A percentile compares a stretch with the other conserved stretches of the same genome.
These are phyloP conservation scores for Bombus superbus DNA, from an alignment of 1,140 invertebrate genomes.

Conservation along the genomic window DNA sequence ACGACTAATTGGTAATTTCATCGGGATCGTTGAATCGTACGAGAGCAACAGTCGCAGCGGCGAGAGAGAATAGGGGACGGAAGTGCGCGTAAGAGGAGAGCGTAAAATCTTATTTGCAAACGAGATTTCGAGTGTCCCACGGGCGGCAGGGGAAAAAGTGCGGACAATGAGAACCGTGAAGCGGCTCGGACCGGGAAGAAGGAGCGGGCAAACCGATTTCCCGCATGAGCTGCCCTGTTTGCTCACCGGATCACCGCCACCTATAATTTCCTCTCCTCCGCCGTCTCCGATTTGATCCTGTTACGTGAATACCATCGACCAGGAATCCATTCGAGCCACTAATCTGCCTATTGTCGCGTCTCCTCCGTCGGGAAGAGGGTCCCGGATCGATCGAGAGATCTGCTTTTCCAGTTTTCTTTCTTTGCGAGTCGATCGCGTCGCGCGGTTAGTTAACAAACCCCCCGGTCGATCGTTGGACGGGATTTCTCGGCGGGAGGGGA, in stretches of 20 bases:
- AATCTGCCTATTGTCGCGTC: conserved; percentile 44
- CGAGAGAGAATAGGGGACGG: background rate
- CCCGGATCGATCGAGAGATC: background rate
- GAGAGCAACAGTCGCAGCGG: background rate
- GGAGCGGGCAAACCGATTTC: conserved; percentile 65
- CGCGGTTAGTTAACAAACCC: background rate
- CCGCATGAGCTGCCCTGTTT: conserved; percentile 72
- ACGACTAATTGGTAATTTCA: conserved; percentile 7
- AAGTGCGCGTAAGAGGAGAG: background rate
- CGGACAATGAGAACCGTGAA: conserved; percentile 49
- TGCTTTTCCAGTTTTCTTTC: conserved; percentile 9
- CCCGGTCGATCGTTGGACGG: no score
- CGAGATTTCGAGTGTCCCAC: conserved; percentile 47
- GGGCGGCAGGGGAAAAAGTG: background rate
- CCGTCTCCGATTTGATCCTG: background rate
- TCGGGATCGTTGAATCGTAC: background rate
- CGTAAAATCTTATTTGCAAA: conserved; percentile 72
- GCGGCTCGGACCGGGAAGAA: conserved; percentile 17
- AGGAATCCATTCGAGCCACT: conserved; percentile 54
- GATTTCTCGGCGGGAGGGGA: no score
- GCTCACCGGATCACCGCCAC: conserved; percentile 57
- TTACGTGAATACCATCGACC: conserved; percentile 35
- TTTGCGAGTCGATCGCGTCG: background rate
- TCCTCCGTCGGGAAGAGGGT: background rate
- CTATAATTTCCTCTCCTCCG: conserved; percentile 48